These are phyloP conservation scores for Platycheirus rosarum DNA, from an alignment of 2,888 invertebrate species.

Conservation along the genomic window DNA sequence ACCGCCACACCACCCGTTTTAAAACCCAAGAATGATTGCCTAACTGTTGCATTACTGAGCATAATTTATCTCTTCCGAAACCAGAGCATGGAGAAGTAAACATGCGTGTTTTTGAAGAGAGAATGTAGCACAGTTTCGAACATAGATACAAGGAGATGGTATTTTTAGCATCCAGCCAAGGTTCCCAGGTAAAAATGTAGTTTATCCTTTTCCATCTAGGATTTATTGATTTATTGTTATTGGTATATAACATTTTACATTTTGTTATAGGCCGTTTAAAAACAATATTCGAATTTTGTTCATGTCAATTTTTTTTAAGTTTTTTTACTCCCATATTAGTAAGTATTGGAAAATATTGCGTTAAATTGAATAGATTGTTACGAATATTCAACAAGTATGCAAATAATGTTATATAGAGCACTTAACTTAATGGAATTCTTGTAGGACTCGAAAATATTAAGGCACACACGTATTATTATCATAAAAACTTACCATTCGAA, in stretches of 20 bases:
- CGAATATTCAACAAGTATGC: too few relatives aligned
- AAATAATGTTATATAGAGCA: too few relatives aligned
- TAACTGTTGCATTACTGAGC: conserved; percentile 66
- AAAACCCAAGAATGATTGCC: conserved; percentile 62
- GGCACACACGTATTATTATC: too few relatives aligned
- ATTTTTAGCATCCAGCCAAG: conserved; percentile 60
- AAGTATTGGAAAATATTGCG: too few relatives aligned
- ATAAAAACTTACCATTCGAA: too few relatives aligned
- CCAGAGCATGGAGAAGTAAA: conserved; percentile 19
- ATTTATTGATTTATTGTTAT: conserved; percentile 41
- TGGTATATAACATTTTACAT: neutral
- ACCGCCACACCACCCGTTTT: neutral
- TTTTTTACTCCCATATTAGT: too few relatives aligned
- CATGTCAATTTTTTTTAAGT: conserved; percentile 1
- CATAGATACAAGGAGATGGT: conserved; percentile 25
- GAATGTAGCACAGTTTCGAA: conserved; percentile 34
- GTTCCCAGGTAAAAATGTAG: conserved; percentile 38
- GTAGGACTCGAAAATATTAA: too few relatives aligned
- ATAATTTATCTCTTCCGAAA: neutral
- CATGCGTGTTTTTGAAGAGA: conserved; percentile 52
- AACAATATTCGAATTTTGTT: conserved; percentile 3
- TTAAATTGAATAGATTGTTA: too few relatives aligned
- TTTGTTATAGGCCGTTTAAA: neutral
- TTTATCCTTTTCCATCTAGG: conserved; percentile 35
- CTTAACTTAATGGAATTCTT: too few relatives aligned